These are phyloP conservation scores for Volucella inanis DNA, from an alignment of 2,888 invertebrate species.

Conservation along the genomic window DNA sequence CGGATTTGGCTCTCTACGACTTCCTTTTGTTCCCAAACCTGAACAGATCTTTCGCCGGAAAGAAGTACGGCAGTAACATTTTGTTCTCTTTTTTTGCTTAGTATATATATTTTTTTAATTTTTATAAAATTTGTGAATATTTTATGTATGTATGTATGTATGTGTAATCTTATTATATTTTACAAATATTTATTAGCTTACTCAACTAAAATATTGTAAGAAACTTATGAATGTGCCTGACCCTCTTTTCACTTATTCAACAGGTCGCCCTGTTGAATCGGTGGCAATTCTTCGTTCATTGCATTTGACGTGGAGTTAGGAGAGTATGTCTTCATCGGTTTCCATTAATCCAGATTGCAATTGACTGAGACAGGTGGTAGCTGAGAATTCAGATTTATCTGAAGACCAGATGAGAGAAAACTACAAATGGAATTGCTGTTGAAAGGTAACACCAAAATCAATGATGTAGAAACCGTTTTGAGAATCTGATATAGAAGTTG, in stretches of 20 bases:
- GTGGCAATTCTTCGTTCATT: conserved; percentile 77
- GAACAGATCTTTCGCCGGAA: too few species aligned
- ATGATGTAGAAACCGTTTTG: conserved; percentile 67
- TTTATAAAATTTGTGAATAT: conserved; percentile 55
- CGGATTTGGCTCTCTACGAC: too few species aligned
- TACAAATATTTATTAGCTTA: conserved; percentile 62
- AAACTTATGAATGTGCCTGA: conserved; percentile 75
- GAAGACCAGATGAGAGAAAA: conserved; percentile 30
- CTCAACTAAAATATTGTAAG: conserved; percentile 27
- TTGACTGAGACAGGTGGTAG: conserved; percentile 51
- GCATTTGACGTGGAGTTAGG: conserved; percentile 67
- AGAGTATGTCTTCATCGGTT: conserved; percentile 43
- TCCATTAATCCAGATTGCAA: conserved; percentile 68
- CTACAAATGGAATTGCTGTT: conserved; percentile 35
- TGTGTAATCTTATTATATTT: conserved; percentile 50
- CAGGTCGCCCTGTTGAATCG: conserved; percentile 76
- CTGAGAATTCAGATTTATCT: conserved; percentile 30
- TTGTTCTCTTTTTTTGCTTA: conserved; percentile 21
- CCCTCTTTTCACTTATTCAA: conserved; percentile 77
- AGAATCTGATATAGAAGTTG: conserved; percentile 37
- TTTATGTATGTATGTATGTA: conserved; percentile 62
- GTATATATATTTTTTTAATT: conserved; percentile 19
- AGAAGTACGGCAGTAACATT: conserved; percentile 72
- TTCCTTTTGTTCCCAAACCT: too few species aligned
- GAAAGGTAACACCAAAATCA: conserved; percentile 46